Evolutionary conservation across 2,888 invertebrate species (phyloP).

Genomic region (Neuroscelio doddi): DNA sequence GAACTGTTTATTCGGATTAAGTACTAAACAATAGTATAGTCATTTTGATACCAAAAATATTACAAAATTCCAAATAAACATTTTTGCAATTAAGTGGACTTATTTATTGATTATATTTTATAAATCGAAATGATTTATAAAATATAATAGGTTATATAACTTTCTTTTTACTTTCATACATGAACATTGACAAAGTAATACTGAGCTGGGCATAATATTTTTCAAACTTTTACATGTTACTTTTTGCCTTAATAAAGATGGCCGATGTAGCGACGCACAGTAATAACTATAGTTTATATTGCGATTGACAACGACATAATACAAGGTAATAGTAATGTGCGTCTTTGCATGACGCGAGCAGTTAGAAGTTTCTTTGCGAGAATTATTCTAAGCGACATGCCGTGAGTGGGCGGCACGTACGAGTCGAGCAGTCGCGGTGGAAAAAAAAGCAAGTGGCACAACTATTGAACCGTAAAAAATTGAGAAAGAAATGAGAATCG

Average conservation of each 20-base stretch:
- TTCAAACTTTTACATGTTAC: slow-evolving; percentile 19
- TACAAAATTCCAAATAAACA: no score
- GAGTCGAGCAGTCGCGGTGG: slow-evolving; percentile 35
- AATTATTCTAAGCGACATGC: slow-evolving; percentile 50
- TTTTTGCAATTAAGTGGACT: no score
- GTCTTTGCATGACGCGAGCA: slow-evolving; percentile 18
- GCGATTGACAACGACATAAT: slow-evolving; percentile 30
- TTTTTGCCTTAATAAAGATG: slow-evolving; percentile 16
- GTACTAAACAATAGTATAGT: no score
- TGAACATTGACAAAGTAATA: background rate
- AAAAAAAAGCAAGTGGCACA: slow-evolving; percentile 25
- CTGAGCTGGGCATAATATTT: background rate
- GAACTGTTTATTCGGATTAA: no score
- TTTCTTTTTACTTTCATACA: no score
- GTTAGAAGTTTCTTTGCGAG: slow-evolving; percentile 38
- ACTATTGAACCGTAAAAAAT: slow-evolving; percentile 29
- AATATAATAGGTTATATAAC: no score
- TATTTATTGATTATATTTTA: no score
- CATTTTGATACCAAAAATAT: no score
- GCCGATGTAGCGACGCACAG: background rate
- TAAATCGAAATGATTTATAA: no score
- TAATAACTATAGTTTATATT: slow-evolving; percentile 24
- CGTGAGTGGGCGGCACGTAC: slow-evolving; percentile 52
- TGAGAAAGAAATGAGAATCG: slow-evolving; percentile 45
- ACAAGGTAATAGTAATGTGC: slow-evolving; percentile 23